Base-by-base conservation (phyloP, 2,113 vertebrate species). In the Mixornis gularis region DNA sequence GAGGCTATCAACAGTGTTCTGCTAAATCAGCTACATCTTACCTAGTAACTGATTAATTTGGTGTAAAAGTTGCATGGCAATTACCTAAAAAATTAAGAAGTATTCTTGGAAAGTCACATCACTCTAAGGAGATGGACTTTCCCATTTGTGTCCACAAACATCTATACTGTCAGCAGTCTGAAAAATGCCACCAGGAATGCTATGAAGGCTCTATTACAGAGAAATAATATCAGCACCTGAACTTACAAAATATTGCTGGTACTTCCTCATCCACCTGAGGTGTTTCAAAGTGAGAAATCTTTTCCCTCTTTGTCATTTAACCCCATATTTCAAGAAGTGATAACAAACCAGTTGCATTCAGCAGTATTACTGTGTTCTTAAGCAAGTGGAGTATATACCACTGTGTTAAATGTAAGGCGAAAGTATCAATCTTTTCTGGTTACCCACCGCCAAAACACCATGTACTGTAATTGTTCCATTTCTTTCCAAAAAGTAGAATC, bases 381-480 rank as follows among this genome's bases (percentile, higher is more conserved):
- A 72, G 32, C 32, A 89, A 93, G 30, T 53, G 43, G 40, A 66
- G 14, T 40, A 32, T 62, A 32, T 27, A 64, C 15, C 44, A 56
- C 24, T 89, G 22, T 6, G 13, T 69, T 72, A 87, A 62, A 27
- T 51, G 15, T 58, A 78, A 82, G 55, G 69, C 9, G 43, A 59
- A 74, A 80, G 10, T 41, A 82, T 86, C 74, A 78, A 52, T 90
- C 51, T 90, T 79, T 73, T 85, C 36, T 6, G 7, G 22, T 70
- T 91, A 89, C 65, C 62, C 38, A 84, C 62, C 62, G 55, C 64
- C 14, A 70, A 95, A 96, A 51, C 60, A 84, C 71, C 85, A 62
- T 64, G 55, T 40, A 62, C 63, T 81, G n/a, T 85, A 95, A 92
- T 91, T 92, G 80, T 74, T 76, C 72, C 4, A 60, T 97, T 93